phyloP scores from a whole-genome alignment of 2,113 vertebrate species.

The Siniperca knerii region DNA sequence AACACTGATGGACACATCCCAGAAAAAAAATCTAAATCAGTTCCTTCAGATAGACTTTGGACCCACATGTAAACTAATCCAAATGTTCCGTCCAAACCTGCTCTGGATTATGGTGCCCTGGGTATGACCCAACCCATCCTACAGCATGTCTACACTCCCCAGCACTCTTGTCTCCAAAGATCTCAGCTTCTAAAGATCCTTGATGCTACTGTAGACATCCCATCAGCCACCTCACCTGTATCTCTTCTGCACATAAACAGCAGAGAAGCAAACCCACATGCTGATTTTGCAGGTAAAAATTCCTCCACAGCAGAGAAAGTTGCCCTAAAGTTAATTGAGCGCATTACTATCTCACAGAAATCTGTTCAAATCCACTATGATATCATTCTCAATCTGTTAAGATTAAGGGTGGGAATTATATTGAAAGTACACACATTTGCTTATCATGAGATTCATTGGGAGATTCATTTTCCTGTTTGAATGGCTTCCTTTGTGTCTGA shows the following conservation, averaged over 20 bases:
- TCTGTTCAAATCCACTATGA: neutral
- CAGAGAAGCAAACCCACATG: neutral
- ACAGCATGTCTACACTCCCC: slow-evolving; percentile 15
- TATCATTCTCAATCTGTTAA: slow-evolving; percentile 9
- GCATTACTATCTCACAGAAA: neutral
- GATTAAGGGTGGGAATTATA: slow-evolving; percentile 5
- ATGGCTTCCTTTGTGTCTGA: slow-evolving; percentile 10
- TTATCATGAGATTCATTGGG: slow-evolving; percentile 17
- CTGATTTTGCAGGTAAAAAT: neutral
- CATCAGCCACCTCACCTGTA: neutral
- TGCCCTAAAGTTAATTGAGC: neutral
- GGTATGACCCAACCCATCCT: slow-evolving; percentile 15
- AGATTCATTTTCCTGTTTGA: neutral
- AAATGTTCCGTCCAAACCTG: slow-evolving; percentile 48
- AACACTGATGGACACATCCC: neutral
- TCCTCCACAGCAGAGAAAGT: neutral
- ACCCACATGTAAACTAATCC: slow-evolving; percentile 27
- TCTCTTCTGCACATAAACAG: neutral
- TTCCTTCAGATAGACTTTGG: slow-evolving; percentile 21
- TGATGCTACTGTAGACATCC: neutral
- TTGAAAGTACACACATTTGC: slow-evolving; percentile 15
- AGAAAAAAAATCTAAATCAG: slow-evolving; percentile 18
- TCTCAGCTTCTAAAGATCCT: slow-evolving; percentile 4
- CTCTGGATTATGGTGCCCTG: slow-evolving; percentile 35
- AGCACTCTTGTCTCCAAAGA: neutral